Evolutionary conservation across 1,140 invertebrate species (phyloP), one percentile per base, ranked within the genome.

Genomic region (Drosophila sturtevanti): DNA sequence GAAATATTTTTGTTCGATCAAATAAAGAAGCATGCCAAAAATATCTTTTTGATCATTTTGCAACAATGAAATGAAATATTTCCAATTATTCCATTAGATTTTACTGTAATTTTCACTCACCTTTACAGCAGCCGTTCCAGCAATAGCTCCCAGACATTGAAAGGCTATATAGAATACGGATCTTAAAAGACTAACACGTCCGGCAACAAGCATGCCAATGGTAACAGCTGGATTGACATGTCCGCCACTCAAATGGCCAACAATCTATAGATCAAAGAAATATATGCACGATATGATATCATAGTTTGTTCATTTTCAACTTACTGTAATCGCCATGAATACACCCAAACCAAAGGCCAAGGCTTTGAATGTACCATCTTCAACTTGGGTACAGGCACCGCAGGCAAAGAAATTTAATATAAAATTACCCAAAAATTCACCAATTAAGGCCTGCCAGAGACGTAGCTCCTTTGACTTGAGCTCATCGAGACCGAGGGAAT

Each of bases 141-240:
- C 95, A 14, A 98, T 95, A 3, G 97, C 96, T 1, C 98, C 98
- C 2, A 96, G 90, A 84, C 96, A 96, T 92, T 98, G 97, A 2
- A 95, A 95, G n/a, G 97, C 91, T 9, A 98, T 93, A 92, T 98
- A 98, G 4, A 98, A 93, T 1, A 97, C 24, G 0, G 94, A 96
- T 66, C 96, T 94, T 1, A 97, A 91, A 6, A 97, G 92, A 68
- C 95, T 94, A 56, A 98, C 95, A 85, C 96, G 95, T 14, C 97
- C 96, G 16, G 96, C 95, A 6, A 95, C 95, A 27, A 97, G 91
- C 87, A 98, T 94, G 1, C 95, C 97, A 3, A 93, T 92, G 0
- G 97, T 98, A 11, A 98, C 97, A 0, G 97, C 97, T 0, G 97
- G 97, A 93, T 98, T 98, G 51, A 98, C 94, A 90, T 98, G 97